Percentiles rank a stretch among this genome's conserved stretches.
Evolutionary conservation across 2,888 invertebrate species (phyloP).

Genomic region (Trisateles emortualis): DNA sequence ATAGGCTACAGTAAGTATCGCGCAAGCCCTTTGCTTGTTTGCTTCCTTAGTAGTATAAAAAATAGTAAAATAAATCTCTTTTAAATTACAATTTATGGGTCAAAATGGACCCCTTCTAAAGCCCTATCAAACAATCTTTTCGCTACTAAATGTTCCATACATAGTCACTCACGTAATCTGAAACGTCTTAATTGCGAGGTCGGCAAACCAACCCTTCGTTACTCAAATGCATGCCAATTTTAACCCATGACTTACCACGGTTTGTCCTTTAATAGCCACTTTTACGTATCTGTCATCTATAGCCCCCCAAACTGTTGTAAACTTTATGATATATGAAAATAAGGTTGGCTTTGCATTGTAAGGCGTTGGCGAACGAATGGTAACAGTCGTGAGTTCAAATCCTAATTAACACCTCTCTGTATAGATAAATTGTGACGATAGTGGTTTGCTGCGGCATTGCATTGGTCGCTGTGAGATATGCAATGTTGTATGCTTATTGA

Average conservation of each 20-base stretch:
- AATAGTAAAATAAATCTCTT: too few species aligned
- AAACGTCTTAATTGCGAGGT: conserved; percentile 74
- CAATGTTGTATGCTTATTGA: conserved; percentile 44
- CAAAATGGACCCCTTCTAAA: background rate
- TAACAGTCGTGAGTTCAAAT: conserved; percentile 82
- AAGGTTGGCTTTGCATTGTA: conserved; percentile 49
- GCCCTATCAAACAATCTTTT: conserved; percentile 31
- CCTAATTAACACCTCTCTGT: conserved; percentile 84
- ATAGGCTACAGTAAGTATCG: too few species aligned
- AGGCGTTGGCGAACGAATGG: conserved; percentile 55
- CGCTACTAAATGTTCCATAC: conserved; percentile 32
- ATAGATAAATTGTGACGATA: conserved; percentile 84
- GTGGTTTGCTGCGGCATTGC: conserved; percentile 64
- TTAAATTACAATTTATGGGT: too few species aligned
- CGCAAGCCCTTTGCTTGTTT: too few species aligned
- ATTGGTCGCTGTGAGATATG: conserved; percentile 61
- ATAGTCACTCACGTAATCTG: conserved; percentile 40
- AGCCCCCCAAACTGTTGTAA: conserved; percentile 30
- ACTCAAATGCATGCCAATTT: conserved; percentile 77
- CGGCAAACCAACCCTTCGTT: conserved; percentile 66
- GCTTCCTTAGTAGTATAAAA: too few species aligned
- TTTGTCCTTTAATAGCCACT: conserved; percentile 76
- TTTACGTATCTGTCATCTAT: conserved; percentile 78
- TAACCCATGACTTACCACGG: conserved; percentile 78
- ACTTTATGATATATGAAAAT: conserved; percentile 36